phyloP scores from a whole-genome alignment of 2,888 invertebrate genomes.

The Beris chalybata region DNA sequence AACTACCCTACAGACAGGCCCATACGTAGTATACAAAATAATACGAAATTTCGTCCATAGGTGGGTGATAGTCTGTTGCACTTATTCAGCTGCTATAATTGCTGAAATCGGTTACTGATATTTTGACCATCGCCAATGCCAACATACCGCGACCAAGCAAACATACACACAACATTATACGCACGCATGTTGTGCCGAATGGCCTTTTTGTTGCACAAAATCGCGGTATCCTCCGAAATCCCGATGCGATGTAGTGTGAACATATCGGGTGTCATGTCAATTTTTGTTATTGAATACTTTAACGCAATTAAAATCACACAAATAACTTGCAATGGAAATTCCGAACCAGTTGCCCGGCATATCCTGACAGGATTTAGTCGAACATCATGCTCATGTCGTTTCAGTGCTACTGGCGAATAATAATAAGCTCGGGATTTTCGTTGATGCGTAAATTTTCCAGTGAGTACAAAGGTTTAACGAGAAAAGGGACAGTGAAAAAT shows the following conservation, averaged over 20 bases:
- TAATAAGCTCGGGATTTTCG: conserved; percentile 16
- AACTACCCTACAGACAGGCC: background rate
- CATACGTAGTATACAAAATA: conserved; percentile 13
- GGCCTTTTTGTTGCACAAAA: no score
- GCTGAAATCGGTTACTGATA: conserved; percentile 25
- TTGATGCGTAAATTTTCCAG: no score
- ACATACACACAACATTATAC: background rate
- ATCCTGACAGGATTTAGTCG: conserved; percentile 29
- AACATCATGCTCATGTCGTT: conserved; percentile 8
- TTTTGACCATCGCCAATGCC: background rate
- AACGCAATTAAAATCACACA: conserved; percentile 33
- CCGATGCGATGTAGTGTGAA: conserved; percentile 27
- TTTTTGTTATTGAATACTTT: conserved; percentile 34
- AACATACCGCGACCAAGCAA: conserved; percentile 13
- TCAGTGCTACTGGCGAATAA: background rate
- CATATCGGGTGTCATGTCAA: conserved; percentile 33
- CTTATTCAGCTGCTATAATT: conserved; percentile 14
- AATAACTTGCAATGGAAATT: conserved; percentile 28
- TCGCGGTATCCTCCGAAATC: background rate
- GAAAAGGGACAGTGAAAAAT: no score
- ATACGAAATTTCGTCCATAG: conserved; percentile 26
- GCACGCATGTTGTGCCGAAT: background rate
- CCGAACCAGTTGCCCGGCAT: conserved; percentile 1
- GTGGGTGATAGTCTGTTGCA: conserved; percentile 7
- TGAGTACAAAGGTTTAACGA: no score